Evolutionary conservation across 2,797 vertebrate genomes (phyloP).

Genomic region (Typhlichthys eigenmanni): DNA sequence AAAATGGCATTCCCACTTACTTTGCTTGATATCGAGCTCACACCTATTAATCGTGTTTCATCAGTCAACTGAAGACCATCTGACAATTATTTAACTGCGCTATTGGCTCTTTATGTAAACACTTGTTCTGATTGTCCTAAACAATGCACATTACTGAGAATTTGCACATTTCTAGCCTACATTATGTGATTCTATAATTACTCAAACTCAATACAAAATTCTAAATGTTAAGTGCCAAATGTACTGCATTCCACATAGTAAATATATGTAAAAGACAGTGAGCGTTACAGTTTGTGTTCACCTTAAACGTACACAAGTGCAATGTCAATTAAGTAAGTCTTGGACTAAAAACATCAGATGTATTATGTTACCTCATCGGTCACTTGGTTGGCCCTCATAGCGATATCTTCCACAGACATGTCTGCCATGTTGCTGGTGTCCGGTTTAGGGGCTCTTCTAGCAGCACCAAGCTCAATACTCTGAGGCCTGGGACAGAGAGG

Average conservation of each 20-base stretch:
- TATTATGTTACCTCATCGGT: slow-evolving; percentile 89
- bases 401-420: slow-evolving; percentile 86
- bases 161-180: too few species aligned
- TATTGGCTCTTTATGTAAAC: too few species aligned
- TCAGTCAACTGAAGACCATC: background rate
- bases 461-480: slow-evolving; percentile 67
- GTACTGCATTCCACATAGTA: too few species aligned
- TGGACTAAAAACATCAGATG: background rate
- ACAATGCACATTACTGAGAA: too few species aligned
- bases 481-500: slow-evolving; percentile 64
- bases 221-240: too few species aligned
- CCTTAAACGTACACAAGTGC: slow-evolving; percentile 8
- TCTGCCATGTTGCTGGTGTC: slow-evolving; percentile 85
- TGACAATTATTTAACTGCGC: too few species aligned
- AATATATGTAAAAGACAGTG: background rate
- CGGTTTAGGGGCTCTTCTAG: slow-evolving; percentile 59
- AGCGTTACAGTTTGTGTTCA: background rate
- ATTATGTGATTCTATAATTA: too few species aligned
- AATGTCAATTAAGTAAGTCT: slow-evolving; percentile 3
- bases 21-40: background rate
- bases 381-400: slow-evolving; percentile 86
- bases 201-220: too few species aligned
- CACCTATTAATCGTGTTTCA: background rate
- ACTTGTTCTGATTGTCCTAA: too few species aligned
- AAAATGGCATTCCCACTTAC: slow-evolving; percentile 10